Percentiles rank a stretch among this genome's conserved stretches.
Evolutionary conservation across 2,113 vertebrate species (phyloP).

Genomic region (Elaphurus davidianus): DNA sequence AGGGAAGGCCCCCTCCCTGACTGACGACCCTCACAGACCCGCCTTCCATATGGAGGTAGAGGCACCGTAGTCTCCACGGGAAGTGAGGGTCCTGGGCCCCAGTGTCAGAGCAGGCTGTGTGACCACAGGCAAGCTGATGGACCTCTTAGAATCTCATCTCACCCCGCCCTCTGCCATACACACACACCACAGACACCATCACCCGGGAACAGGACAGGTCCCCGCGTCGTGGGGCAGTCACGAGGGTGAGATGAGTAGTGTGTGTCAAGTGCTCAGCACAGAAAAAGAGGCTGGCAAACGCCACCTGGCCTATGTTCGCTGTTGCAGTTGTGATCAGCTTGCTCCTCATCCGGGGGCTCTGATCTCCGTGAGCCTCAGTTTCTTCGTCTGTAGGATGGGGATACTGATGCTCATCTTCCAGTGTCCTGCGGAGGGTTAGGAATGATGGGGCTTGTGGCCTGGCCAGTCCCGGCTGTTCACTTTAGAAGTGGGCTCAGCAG

Average conservation of each 20-base stretch:
- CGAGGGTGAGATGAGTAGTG: background rate
- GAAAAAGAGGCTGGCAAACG: too few relatives aligned
- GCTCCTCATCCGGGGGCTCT: background rate
- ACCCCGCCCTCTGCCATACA: background rate
- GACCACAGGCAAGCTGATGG: background rate
- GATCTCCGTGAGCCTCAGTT: background rate
- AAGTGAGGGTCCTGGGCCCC: background rate
- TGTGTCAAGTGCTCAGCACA: background rate
- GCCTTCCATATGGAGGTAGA: background rate
- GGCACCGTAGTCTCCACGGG: background rate
- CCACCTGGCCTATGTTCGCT: background rate
- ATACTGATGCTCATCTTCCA: background rate
- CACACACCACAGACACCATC: background rate
- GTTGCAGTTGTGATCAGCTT: background rate
- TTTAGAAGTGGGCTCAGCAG: background rate
- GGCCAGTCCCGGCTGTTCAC: background rate
- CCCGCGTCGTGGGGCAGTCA: background rate
- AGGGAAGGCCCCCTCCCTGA: background rate
- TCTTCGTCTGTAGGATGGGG: background rate
- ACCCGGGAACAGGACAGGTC: background rate
- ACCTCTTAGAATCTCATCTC: background rate
- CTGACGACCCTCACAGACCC: background rate
- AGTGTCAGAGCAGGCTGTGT: background rate
- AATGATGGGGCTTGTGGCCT: rapidly evolving
- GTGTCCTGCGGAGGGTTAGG: background rate